phyloP scores from a whole-genome alignment of 2,888 invertebrate genomes.

The Caenorhabditis sulstoni region DNA sequence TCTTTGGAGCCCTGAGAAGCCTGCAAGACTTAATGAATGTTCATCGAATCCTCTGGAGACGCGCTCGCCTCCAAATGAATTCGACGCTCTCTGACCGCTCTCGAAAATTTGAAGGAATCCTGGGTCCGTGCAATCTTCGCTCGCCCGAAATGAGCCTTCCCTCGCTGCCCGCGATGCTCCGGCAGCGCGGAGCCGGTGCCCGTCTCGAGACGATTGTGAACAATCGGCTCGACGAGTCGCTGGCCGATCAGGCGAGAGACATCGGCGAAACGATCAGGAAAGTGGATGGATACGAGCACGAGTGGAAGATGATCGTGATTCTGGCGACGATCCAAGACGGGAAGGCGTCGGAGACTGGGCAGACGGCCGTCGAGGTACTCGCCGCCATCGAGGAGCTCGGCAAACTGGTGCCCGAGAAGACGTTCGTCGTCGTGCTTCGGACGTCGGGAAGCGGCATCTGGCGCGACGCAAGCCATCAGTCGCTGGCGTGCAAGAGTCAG shows the following conservation, averaged over 20 bases:
- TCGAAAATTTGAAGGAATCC: constrained; percentile 65
- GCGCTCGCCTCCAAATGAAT: neutral
- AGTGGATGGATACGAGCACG: constrained; percentile 54
- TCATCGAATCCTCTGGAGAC: constrained; percentile 21
- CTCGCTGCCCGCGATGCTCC: constrained; percentile 63
- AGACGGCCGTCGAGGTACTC: constrained; percentile 71
- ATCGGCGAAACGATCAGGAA: constrained; percentile 60
- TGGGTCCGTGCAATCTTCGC: constrained; percentile 68
- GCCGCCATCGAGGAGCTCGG: constrained; percentile 65
- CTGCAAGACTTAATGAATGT: constrained; percentile 29
- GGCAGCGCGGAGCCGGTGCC: constrained; percentile 60
- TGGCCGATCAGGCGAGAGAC: constrained; percentile 63
- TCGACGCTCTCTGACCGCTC: neutral
- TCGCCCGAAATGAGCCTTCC: constrained; percentile 60
- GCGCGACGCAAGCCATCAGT: constrained; percentile 66
- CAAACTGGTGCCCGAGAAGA: constrained; percentile 60
- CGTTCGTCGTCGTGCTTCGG: constrained; percentile 67
- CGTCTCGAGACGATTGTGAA: constrained; percentile 61
- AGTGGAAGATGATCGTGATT: constrained; percentile 72
- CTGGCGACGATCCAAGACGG: constrained; percentile 72
- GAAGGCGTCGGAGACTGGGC: constrained; percentile 70
- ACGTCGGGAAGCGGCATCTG: constrained; percentile 70
- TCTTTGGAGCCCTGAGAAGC: no score
- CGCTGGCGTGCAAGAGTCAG: constrained; percentile 63
- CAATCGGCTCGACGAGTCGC: constrained; percentile 57